phyloP scores from a whole-genome alignment of 2,797 vertebrate genomes.

The Poecilia gillii region DNA sequence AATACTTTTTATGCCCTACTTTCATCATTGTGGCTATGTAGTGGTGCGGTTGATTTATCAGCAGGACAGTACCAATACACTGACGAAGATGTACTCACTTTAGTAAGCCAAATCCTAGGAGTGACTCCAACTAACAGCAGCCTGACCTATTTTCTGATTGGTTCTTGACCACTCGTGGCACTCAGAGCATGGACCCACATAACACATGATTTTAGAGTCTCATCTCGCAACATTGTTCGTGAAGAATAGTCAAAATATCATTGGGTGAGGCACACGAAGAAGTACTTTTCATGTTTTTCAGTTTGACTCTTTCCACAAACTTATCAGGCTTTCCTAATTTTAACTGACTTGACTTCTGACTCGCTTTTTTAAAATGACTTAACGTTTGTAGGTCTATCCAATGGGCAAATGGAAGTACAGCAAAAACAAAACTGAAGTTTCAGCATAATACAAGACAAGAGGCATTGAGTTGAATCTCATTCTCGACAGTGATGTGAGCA shows the following conservation, averaged over 20 bases:
- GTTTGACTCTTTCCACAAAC: not conserved
- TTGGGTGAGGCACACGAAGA: not conserved
- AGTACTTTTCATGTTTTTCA: not conserved
- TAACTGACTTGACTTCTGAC: not conserved
- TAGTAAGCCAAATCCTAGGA: not conserved
- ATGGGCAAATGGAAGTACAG: not conserved
- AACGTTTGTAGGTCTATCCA: not conserved
- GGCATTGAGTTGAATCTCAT: not conserved
- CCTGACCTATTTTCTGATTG: not conserved
- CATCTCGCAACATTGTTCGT: not conserved
- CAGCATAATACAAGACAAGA: not conserved
- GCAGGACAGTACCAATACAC: not conserved
- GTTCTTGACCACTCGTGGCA: not conserved
- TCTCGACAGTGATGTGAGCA: not conserved
- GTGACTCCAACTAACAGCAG: not conserved
- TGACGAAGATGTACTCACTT: not conserved
- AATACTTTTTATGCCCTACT: too few species aligned
- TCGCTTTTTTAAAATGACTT: not conserved
- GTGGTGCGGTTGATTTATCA: not conserved
- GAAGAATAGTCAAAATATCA: not conserved
- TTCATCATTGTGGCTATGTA: not conserved
- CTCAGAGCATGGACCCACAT: not conserved
- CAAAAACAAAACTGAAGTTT: not conserved
- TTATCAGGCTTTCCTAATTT: not conserved
- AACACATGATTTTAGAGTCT: not conserved